Evolutionary conservation across 1,140 invertebrate species (phyloP).

Genomic region (Drosophila kanapiae): DNA sequence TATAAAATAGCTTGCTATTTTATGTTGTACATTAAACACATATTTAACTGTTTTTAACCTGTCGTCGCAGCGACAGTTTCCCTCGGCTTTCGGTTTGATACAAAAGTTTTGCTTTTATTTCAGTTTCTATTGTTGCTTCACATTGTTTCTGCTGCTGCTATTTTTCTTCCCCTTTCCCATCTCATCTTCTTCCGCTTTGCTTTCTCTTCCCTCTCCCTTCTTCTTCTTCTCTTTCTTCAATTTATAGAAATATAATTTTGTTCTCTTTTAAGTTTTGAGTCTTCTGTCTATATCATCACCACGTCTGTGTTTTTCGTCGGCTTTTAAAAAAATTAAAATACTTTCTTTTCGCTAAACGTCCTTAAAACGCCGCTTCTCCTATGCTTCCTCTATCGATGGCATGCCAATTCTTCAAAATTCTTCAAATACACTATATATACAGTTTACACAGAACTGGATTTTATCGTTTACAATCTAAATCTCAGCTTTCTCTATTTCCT

Average conservation of each 20-base stretch:
- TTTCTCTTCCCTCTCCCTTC: constrained; percentile 26
- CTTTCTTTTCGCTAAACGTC: constrained; percentile 27
- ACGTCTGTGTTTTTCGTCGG: constrained; percentile 29
- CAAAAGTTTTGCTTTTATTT: constrained; percentile 59
- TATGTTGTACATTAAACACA: constrained; percentile 63
- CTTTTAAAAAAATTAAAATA: constrained; percentile 75
- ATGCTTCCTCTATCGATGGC: constrained; percentile 14
- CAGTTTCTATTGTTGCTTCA: constrained; percentile 75
- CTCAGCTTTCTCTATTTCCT: constrained; percentile 21
- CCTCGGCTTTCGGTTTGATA: constrained; percentile 46
- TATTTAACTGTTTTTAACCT: constrained; percentile 61
- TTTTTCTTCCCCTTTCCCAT: constrained; percentile 48
- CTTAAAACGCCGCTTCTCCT: constrained; percentile 15
- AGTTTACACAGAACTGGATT: constrained; percentile 39
- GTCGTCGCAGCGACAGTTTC: constrained; percentile 37
- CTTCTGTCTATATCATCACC: constrained; percentile 70
- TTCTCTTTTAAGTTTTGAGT: constrained; percentile 64
- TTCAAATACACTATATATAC: constrained; percentile 79
- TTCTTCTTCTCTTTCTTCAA: constrained; percentile 18
- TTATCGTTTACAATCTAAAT: constrained; percentile 34
- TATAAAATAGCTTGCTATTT: constrained; percentile 73
- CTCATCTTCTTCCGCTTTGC: constrained; percentile 15
- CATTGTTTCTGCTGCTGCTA: constrained; percentile 55
- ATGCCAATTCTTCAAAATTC: constrained; percentile 48
- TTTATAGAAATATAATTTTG: constrained; percentile 78